phyloP scores from a whole-genome alignment of 2,888 invertebrate genomes.

The Iselma pallidipennis region DNA sequence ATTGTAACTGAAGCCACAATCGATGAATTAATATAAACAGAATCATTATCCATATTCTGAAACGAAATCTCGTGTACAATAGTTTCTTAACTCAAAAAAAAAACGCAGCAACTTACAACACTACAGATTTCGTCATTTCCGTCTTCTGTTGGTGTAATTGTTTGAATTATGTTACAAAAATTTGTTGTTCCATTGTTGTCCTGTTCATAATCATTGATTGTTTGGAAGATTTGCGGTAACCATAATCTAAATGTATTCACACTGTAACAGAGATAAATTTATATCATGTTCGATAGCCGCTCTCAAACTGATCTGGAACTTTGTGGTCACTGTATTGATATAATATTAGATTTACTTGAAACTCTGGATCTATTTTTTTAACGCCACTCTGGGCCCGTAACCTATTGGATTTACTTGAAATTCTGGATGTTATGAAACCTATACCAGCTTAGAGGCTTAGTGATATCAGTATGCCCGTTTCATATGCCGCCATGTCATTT shows the following conservation, averaged over 20 bases:
- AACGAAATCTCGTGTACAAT: background rate
- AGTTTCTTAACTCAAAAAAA: background rate
- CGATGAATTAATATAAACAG: conserved; percentile 70
- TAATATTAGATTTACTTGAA: no score
- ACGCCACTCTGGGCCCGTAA: no score
- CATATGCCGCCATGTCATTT: no score
- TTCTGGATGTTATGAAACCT: no score
- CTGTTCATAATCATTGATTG: conserved; percentile 57
- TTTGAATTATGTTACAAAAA: conserved; percentile 59
- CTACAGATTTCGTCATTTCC: conserved; percentile 43
- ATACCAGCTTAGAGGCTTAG: no score
- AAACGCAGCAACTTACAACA: conserved; percentile 44
- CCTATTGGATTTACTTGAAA: no score
- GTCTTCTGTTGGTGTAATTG: conserved; percentile 38
- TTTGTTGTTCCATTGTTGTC: conserved; percentile 41
- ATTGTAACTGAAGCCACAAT: conserved; percentile 67
- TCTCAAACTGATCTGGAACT: no score
- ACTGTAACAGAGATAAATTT: no score
- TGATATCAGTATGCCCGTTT: no score
- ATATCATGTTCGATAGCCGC: no score
- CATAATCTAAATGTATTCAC: conserved; percentile 81
- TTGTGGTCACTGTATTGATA: no score
- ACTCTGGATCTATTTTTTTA: no score
- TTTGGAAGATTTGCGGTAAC: conserved; percentile 82
- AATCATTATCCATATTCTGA: conserved; percentile 43